Evolutionary conservation across 1,140 invertebrate genomes (phyloP), one percentile per base, ranked within the genome.

Genomic region (Drosophila santomea): DNA sequence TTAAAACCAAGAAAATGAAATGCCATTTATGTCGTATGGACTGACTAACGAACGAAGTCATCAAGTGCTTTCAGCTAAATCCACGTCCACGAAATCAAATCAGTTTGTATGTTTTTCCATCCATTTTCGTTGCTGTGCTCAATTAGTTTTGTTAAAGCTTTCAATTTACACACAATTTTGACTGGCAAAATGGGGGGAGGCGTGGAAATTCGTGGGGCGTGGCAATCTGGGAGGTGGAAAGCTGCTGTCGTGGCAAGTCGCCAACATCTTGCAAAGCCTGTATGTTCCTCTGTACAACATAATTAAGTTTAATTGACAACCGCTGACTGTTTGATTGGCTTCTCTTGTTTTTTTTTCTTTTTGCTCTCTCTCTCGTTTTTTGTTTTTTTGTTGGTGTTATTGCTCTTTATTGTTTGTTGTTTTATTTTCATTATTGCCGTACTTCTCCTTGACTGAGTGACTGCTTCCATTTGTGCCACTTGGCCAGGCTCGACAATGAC

Each of bases 251-350:
- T 23, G 14, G 43, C 17, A 17, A 52, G 17, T 63, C 17, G 52
- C 62, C 62, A 60, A 44, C 61, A 64, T 64, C 54, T 64, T 64
- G 61, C 61, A 63, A 44, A 35, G 43, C 36, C 60, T 62, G 35
- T 23, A 5, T 14, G 38, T 14, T 20, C 44, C 32, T 36, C 60
- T 63, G 51, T 71, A 48, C 64, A 71, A 69, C 67, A 71, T 71
- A 71, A 71, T 71, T 71, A 71, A 71, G 64, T 71, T 71, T 71
- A 71, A 71, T 71, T 71, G 67, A 71, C 67, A 71, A 71, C 67
- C 67, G 64, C 67, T 71, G 67, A 71, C 67, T 71, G 64, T 71
- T 71, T 71, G 67, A 71, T 71, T 71, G 67, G 67, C 67, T 71
- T 71, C 67, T 57, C 67, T 71, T 71, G 64, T 71, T 39, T 25